Base-by-base conservation (phyloP, 2,113 vertebrate species). In the Callaeas wilsoni region DNA sequence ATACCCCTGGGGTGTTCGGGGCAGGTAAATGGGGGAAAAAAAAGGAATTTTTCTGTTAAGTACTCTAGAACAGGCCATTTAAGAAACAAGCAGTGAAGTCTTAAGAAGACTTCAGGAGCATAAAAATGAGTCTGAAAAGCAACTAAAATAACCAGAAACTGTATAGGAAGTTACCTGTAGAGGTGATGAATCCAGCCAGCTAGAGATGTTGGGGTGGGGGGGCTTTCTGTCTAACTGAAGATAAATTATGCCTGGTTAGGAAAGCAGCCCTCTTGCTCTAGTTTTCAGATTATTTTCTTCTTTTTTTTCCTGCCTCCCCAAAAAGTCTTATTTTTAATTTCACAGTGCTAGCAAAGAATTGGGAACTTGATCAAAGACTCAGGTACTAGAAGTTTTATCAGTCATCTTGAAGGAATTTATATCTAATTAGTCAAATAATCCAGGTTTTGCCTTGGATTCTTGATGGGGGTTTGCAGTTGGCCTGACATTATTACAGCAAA, bases 221-320 rank as follows among this genome's bases (percentile, higher is more conserved):
- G 4, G 1, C 5, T 63, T 81, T 77, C 32, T 81, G 46, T 74
- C 3, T 9, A 74, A 62, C 16, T 44, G 46, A 74, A 64, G 76
- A 4, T 30, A 23, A 77, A 3, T 56, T 60, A n/a, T n/a, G 12
- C 19, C 49, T 65, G 7, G 2, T 78, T 42, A 63, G 26, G 25
- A 75, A 65, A 78, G 47, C 9, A 89, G 29, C 1, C 16, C 13
- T 46, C 49, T 75, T 88, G 26, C 17, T 89, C 30, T 50, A 18
- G 2, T n/a, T 80, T 91, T 82, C 7, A 30, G 21, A 7, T 73
- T 50, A 5, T 76, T 50, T 69, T 29, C 10, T 13, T 37, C 4
- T 39, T 21, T 6, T 5, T 39, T 46, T 27, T 0, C 3, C 7
- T n/a, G n/a, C 23, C 41, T 19, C 15, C 7, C 10, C 4, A 17